phyloP scores from a whole-genome alignment of 2,113 vertebrate species.

The Brienomyrus brachyistius region DNA sequence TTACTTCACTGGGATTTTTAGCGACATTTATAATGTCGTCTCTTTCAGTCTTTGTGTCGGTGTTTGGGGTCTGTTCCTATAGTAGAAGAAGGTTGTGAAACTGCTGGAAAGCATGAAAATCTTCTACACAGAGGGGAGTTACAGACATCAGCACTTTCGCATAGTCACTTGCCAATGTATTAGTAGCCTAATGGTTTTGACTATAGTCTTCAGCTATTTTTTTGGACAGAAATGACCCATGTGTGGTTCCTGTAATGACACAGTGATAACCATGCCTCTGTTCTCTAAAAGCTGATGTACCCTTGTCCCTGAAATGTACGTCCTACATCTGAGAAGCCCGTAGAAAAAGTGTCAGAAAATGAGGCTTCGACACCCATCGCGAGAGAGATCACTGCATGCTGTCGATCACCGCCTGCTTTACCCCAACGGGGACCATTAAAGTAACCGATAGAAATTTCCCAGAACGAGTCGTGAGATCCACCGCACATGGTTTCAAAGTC shows the following conservation, averaged over 20 bases:
- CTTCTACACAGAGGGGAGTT: background rate
- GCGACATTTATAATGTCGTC: background rate
- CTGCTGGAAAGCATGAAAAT: background rate
- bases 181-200: background rate
- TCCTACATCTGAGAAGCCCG: background rate
- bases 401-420: background rate
- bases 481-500: background rate
- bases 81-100: background rate
- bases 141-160: background rate
- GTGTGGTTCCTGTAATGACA: background rate
- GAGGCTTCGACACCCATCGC: background rate
- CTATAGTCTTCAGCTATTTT: background rate
- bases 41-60: background rate
- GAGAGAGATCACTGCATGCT: background rate
- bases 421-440: background rate
- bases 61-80: background rate
- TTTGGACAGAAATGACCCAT: background rate
- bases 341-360: too few species aligned
- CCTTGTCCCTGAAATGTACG: background rate
- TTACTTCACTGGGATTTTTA: background rate
- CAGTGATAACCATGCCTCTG: background rate
- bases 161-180: background rate
- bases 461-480: background rate
- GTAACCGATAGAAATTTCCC: background rate
- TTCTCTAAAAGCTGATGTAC: background rate